phyloP scores from a whole-genome alignment of 2,888 invertebrate species.

The Oscheius sp. region DNA sequence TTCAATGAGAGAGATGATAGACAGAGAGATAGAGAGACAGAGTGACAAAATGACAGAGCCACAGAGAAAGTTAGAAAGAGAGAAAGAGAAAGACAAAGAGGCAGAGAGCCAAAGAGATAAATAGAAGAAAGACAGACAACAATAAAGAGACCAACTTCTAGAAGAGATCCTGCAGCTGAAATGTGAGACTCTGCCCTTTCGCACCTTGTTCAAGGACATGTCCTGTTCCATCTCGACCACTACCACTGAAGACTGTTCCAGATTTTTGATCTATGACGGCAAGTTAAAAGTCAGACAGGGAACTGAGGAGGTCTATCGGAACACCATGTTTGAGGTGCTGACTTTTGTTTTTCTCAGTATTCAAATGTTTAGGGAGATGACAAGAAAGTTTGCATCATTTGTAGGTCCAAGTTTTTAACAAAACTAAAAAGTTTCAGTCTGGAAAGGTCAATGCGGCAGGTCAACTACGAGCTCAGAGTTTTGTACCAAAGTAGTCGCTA shows the following conservation, averaged over 20 bases:
- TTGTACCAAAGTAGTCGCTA: background rate
- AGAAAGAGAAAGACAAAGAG: no score
- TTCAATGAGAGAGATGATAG: no score
- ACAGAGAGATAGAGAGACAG: no score
- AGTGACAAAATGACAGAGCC: no score
- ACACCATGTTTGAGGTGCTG: background rate
- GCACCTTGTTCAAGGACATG: background rate
- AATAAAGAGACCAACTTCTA: background rate
- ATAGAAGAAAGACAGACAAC: no score
- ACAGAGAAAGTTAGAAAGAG: no score
- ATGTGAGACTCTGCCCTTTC: background rate
- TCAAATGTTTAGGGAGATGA: background rate
- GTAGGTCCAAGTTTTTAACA: background rate
- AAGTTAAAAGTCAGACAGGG: background rate
- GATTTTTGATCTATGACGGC: conserved; percentile 3
- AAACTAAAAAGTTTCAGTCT: background rate
- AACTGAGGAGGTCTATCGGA: no score
- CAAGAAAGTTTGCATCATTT: background rate
- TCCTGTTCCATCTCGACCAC: background rate
- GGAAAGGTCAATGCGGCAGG: conserved; percentile 1
- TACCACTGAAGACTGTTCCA: background rate
- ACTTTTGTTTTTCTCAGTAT: background rate
- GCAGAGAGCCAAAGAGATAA: no score
- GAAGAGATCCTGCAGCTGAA: background rate
- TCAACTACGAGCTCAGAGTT: background rate